Conservation (phyloP, 2,888 invertebrate genomes). For the Eristalinus aeneus region DNA sequence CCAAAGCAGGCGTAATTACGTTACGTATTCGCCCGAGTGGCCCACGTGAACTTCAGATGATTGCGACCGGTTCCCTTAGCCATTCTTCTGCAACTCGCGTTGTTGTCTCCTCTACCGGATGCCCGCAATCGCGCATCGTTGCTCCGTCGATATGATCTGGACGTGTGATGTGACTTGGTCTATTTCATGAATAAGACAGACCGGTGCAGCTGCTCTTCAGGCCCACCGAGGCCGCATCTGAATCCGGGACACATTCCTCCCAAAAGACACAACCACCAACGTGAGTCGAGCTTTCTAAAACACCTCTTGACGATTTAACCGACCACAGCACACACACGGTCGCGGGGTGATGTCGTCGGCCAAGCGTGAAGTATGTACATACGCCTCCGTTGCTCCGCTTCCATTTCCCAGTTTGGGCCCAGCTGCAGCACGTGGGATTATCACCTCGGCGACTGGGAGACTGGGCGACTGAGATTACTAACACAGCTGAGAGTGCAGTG, state of each 20-base stretch:
- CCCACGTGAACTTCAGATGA: constrained; percentile 63
- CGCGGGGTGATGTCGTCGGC: constrained; percentile 49
- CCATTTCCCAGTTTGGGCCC: constrained; percentile 32
- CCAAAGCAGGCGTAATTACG: constrained; percentile 26
- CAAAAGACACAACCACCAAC: not conserved
- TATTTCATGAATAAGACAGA: constrained; percentile 58
- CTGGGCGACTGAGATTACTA: not conserved
- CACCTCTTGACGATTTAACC: constrained; percentile 25
- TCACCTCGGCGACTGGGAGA: constrained; percentile 28
- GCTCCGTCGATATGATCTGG: constrained; percentile 5
- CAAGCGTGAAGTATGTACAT: constrained; percentile 43
- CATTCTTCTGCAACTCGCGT: not conserved
- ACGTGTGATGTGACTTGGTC: constrained; percentile 7
- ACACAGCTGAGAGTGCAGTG: constrained; percentile 14
- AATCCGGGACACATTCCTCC: not conserved
- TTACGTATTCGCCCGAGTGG: constrained; percentile 67
- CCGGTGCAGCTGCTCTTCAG: not conserved
- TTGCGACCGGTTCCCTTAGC: constrained; percentile 14
- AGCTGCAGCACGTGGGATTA: constrained; percentile 55
- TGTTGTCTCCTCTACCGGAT: not conserved
- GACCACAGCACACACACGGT: constrained; percentile 16
- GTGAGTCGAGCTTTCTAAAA: constrained; percentile 53
- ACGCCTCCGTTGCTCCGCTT: constrained; percentile 28
- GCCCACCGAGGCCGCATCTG: not conserved
- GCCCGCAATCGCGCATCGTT: not conserved